phyloP scores from a whole-genome alignment of 2,888 invertebrate genomes.

The Apotomis capreana region DNA sequence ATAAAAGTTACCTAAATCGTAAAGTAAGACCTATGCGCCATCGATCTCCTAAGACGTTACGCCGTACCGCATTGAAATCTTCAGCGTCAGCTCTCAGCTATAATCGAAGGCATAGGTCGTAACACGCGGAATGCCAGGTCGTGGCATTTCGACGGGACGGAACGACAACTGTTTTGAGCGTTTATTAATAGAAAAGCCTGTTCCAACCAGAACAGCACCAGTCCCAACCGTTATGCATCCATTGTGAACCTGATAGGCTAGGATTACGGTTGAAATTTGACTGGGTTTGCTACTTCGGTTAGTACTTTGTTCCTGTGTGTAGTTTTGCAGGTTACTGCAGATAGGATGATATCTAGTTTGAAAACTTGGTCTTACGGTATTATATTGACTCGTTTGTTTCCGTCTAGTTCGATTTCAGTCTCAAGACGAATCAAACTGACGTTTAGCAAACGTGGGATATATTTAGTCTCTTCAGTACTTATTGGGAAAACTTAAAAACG shows the following conservation, averaged over 20 bases:
- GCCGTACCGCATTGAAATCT: neutral
- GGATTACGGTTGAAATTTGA: neutral
- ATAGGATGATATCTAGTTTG: constrained; percentile 25
- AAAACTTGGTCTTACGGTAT: constrained; percentile 23
- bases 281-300: neutral
- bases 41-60: neutral
- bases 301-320: neutral
- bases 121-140: constrained; percentile 30
- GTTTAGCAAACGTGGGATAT: neutral
- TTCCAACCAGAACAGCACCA: constrained; percentile 1
- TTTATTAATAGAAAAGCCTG: constrained; percentile 28
- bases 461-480: too few relatives aligned
- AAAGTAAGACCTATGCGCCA: neutral
- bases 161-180: constrained; percentile 28
- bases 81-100: constrained; percentile 17
- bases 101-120: constrained; percentile 25
- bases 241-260: neutral
- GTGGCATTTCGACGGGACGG: constrained; percentile 35
- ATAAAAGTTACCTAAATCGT: neutral
- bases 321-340: neutral
- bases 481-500: too few relatives aligned
- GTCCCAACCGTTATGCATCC: neutral
- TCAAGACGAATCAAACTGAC: constrained; percentile 11
- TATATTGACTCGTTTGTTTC: constrained; percentile 12
- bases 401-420: constrained; percentile 21